Base-by-base conservation (phyloP, 2,888 invertebrate genomes). In the Daptonema setosum region DNA sequence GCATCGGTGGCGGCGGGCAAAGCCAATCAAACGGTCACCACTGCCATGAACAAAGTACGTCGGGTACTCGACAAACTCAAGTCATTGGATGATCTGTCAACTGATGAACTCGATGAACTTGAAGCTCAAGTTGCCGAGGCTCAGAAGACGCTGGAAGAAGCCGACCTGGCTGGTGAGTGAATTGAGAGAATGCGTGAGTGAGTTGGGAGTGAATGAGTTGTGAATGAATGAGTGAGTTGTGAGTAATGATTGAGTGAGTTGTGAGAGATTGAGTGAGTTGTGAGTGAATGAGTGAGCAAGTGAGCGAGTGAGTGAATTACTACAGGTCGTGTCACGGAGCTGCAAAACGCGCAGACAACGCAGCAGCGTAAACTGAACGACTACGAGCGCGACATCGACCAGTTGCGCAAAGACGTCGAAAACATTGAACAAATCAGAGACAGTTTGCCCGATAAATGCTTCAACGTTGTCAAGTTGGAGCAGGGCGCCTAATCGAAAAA, bases 1-100 rank as follows among this genome's bases (percentile, higher is more conserved):
- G 59, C 55, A 2, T 35, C 58, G 8, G 17, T 35, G 24, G 48
- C 54, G 11, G 56, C 58, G 14, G 75, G 76, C 60, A 78, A 77
- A 67, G 87, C 90, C 26, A 86, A 85, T 3, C 81, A 81, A 61
- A 83, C 84, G 73, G 86, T 90, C 0, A 77, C 81, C 28, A 82
- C 83, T 64, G 85, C 88, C 1, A 74, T 86, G 50, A 77, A 78
- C 8, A 83, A 84, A 61, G 79, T 93, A 2, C 78, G 82, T 58
- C 79, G 65, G 30, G 71, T 72, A 22, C 63, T 67, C 20, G 62
- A 60, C 29, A 61, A 67, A 50, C 63, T 72, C 26, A 65, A 70
- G 69, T 63, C 47, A 41, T 41, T 41, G 20, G 41, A 14, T 11
- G 41, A 20, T 14, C 41, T 63, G 67, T 63, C 5, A 17, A 28